Percentiles rank a stretch among this genome's conserved stretches.
phyloP scores from a whole-genome alignment of 2,797 vertebrate species.

The Spinus olivaceus region DNA sequence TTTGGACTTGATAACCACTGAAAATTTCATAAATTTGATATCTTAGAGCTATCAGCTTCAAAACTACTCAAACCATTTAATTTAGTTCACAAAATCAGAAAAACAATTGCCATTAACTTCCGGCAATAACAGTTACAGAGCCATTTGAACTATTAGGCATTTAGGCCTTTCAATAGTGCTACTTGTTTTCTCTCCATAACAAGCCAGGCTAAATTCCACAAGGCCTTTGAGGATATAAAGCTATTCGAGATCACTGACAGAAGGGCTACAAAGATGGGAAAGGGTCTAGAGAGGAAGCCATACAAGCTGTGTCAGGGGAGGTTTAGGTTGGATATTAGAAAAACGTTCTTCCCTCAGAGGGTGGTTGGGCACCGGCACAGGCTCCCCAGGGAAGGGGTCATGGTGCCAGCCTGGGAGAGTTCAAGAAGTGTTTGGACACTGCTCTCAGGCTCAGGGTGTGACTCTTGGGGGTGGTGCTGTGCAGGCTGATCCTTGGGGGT shows the following conservation, averaged over 20 bases:
- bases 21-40: background rate
- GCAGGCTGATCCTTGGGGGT: background rate
- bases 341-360: background rate
- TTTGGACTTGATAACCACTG: background rate
- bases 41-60: background rate
- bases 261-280: background rate
- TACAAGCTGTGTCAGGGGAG: too few relatives aligned
- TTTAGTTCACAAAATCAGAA: background rate
- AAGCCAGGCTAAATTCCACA: background rate
- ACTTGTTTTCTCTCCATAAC: background rate
- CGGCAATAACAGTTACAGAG: background rate
- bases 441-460: background rate
- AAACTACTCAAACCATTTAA: background rate
- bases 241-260: background rate
- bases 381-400: background rate
- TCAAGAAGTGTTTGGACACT: background rate
- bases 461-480: too few relatives aligned
- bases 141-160: background rate
- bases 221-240: background rate
- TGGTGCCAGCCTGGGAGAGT: background rate
- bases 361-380: background rate
- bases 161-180: background rate
- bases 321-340: background rate
- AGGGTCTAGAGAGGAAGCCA: background rate
- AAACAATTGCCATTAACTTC: background rate